These are phyloP conservation scores for Hydractinia echinata DNA, from an alignment of 30 jellyfish, hydroid and myxozoan genomes.

Conservation along the genomic window DNA sequence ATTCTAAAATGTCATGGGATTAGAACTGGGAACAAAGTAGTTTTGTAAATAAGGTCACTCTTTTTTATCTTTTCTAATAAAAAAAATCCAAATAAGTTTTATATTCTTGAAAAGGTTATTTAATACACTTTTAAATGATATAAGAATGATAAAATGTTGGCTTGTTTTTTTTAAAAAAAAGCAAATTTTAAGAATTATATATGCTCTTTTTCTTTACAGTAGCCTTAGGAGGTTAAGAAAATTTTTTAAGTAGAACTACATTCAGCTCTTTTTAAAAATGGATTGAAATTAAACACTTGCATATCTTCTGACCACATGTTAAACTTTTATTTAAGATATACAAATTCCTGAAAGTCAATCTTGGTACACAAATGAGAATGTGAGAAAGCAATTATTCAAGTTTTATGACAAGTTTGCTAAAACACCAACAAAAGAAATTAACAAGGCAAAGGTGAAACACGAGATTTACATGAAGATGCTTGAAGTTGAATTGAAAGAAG, in stretches of 20 bases:
- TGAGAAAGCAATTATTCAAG: not conserved
- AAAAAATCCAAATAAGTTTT: no score
- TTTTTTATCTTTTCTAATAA: no score
- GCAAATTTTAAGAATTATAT: no score
- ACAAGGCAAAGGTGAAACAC: conserved; percentile 1
- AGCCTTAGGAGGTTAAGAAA: no score
- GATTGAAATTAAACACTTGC: not conserved
- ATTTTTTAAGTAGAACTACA: not conserved
- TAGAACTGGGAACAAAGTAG: no score
- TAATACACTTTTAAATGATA: no score
- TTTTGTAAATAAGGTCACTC: no score
- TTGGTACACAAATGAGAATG: not conserved
- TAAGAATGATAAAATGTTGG: no score
- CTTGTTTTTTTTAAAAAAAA: no score
- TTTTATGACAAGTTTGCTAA: conserved; percentile 4
- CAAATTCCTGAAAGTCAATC: not conserved
- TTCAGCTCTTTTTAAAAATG: not conserved
- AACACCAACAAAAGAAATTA: not conserved
- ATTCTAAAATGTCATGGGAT: no score
- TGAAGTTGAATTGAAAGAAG: conserved; percentile 3
- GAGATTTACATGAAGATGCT: not conserved
- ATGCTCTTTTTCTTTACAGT: no score
- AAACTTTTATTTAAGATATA: not conserved
- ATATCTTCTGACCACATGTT: not conserved
- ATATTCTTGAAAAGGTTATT: no score